A percentile compares a stretch with the other conserved stretches of the same genome.
Conservation (phyloP, 2,888 invertebrate species). For the Nebria brevicollis region DNA sequence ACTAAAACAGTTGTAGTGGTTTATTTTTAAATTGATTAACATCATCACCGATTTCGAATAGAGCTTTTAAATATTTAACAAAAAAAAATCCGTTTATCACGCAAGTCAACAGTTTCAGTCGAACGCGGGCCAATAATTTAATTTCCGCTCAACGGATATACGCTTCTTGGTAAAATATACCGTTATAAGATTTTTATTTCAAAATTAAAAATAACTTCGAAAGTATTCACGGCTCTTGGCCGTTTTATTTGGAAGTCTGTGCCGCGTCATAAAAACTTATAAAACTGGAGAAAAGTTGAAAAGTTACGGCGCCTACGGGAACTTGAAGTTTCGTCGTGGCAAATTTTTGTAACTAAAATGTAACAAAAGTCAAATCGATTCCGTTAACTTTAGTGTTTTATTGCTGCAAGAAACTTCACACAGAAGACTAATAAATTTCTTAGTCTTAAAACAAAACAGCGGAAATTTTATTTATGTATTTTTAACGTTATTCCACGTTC, state of each 20-base stretch:
- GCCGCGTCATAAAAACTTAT: conserved; percentile 43
- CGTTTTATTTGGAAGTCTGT: conserved; percentile 43
- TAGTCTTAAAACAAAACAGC: conserved; percentile 32
- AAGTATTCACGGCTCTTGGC: conserved; percentile 31
- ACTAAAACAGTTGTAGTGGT: not conserved
- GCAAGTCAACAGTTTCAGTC: not conserved
- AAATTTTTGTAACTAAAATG: conserved; percentile 46
- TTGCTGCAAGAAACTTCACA: conserved; percentile 31
- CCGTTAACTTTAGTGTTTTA: conserved; percentile 36
- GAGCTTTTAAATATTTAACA: not conserved
- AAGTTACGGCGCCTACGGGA: conserved; percentile 43
- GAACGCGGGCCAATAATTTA: not conserved
- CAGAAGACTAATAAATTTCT: conserved; percentile 29
- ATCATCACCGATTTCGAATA: not conserved
- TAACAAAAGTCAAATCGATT: conserved; percentile 44
- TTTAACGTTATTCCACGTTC: not conserved
- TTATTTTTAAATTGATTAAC: no score
- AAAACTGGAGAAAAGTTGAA: conserved; percentile 41
- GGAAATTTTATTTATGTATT: conserved; percentile 29
- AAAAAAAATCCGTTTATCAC: not conserved
- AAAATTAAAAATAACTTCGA: conserved; percentile 42
- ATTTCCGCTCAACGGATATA: conserved; percentile 11
- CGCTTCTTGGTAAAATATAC: conserved; percentile 23
- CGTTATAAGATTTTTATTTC: conserved; percentile 37
- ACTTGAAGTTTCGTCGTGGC: conserved; percentile 37